Base-by-base conservation (phyloP, 2,797 vertebrate species). In the Cossypha polioptera region DNA sequence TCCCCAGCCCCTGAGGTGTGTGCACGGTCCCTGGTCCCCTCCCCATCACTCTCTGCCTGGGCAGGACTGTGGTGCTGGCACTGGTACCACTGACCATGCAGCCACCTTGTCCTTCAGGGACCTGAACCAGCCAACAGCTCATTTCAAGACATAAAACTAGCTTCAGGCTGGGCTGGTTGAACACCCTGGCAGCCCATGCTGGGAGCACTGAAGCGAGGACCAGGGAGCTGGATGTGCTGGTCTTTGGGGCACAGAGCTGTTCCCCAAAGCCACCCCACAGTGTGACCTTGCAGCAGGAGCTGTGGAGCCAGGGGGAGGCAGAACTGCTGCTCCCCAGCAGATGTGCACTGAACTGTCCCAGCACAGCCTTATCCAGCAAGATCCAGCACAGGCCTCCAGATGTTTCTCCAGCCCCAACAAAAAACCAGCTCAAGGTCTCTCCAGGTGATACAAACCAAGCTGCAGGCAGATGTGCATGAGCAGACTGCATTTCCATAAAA, bases 101-200 rank as follows among this genome's bases (percentile, higher is more conserved):
- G 42, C 5, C 2, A 51, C 51, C 25, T 71, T 3, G 0, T 50
- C 47, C 47, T 77, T 67, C 73, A 53, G 54, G 29, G 57, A n/a
- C 29, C 47, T 84, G 45, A 65, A 73, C 43, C 58, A 84, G 36
- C 51, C 29, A 43, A 36, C 31, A 86, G 26, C 40, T 88, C 53
- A 7, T 51, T 58, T 19, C 26, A 40, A 53, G 79, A 68, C 77
- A 13, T 24, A 33, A 62, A 77, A 78, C 33, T 15, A 36, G 17
- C 47, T 54, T 58, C 51, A 69, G 42, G 10, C 62, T 61, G 50
- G 36, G 73, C 42, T 72, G 73, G 36, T 26, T 77, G 66, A 59
- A 42, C 0, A 0, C 36, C 17, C 22, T 69, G 78, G 55, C 33
- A 66, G 38, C 11, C 16, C 0, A 0, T 36, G 57, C 47, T 1